Base-by-base conservation (phyloP, 2,113 vertebrate genomes). In the Forbesichthys agassizii region DNA sequence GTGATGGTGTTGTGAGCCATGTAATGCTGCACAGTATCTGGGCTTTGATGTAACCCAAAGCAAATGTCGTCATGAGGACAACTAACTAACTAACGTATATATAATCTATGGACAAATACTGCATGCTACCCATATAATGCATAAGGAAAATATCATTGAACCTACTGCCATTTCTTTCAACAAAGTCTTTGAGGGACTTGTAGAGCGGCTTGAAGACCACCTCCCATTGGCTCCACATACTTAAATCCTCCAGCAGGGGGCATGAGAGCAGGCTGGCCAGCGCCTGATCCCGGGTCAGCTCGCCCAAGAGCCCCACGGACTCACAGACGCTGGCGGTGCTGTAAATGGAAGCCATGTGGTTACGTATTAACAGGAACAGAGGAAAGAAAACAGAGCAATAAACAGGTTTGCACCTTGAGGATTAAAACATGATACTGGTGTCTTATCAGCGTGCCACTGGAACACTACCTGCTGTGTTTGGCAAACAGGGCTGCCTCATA, bases 181-280 rank as follows among this genome's bases (percentile, higher is more conserved):
- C 92, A 78, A 94, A 94, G 20, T 93, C 87, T 76, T 90, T 93
- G 46, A 94, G 88, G 8, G 84, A n/a, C 33, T 92, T 93, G 1
- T 87, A 79, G 59, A 61, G 33, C 9, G 90, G 90, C 79, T 87
- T 87, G 42, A 94, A 94, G 36, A 93, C 82, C 48, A 92, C 64
- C 66, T 93, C 89, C 93, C 93, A 94, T 11, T 92, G 91, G 69
- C 90, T 92, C 93, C 93, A 94, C 74, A 91, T 78, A 33, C 73
- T 80, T 27, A 94, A 68, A 59, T 94, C 88, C 66, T 93, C 92
- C 79, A 94, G 84, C 16, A 94, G 83, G 7, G 93, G 93, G 66
- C 92, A 90, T 46, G 87, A 88, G 1, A 89, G 84, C 71, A 94
- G 59, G 74, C 91, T 87, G 48, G 78, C 83, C 71, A 91, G 33